Conservation (phyloP, 2,113 vertebrate species). For the Ascaphus truei region DNA sequence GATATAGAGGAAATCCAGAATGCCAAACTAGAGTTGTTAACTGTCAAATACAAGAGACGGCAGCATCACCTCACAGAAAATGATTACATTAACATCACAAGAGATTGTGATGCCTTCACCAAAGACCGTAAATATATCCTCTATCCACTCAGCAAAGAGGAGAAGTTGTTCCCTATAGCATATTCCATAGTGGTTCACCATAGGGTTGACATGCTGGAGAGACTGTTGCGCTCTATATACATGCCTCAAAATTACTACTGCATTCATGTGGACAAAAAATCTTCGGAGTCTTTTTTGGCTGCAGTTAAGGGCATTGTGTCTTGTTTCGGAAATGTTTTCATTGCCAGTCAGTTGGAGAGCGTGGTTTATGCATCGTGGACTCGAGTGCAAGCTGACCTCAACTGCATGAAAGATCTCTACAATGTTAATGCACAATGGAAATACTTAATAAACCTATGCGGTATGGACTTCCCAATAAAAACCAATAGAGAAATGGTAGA, state of each 20-base stretch:
- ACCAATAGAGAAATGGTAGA: constrained; percentile 85
- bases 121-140: constrained; percentile 71
- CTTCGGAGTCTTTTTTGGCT: constrained; percentile 54
- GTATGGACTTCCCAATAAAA: constrained; percentile 90
- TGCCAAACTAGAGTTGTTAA: constrained; percentile 64
- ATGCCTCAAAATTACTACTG: constrained; percentile 75
- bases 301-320: constrained; percentile 68
- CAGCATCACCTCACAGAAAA: constrained; percentile 51
- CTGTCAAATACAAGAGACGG: constrained; percentile 56
- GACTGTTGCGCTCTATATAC: constrained; percentile 74
- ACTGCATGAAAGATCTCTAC: constrained; percentile 87
- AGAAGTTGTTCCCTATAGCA: constrained; percentile 79
- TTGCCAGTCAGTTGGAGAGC: constrained; percentile 67
- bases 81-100: constrained; percentile 72
- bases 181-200: constrained; percentile 87
- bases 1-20: constrained; percentile 65
- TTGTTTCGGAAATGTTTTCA: constrained; percentile 82
- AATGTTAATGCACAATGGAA: constrained; percentile 67
- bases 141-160: constrained; percentile 75
- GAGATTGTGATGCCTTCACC: constrained; percentile 68
- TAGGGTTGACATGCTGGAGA: constrained; percentile 84
- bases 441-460: constrained; percentile 88
- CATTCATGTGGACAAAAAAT: constrained; percentile 74
- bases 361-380: constrained; percentile 83
- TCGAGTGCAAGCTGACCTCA: constrained; percentile 86